Evolutionary conservation across 2,113 vertebrate species (phyloP).

Genomic region (Corythornis vintsioides): DNA sequence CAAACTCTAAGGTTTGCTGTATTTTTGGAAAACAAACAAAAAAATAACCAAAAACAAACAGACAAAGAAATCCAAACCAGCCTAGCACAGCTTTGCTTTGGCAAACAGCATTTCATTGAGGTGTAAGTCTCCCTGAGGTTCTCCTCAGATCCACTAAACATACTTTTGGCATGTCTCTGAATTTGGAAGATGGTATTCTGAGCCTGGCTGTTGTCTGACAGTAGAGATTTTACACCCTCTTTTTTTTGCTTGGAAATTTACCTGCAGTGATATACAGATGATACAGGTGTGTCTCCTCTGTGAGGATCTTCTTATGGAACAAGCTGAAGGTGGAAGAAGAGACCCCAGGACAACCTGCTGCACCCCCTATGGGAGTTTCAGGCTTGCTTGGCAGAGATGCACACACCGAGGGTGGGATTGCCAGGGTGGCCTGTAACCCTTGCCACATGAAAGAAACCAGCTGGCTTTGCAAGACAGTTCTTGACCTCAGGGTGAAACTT

Average conservation of each 20-base stretch:
- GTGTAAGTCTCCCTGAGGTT: neutral
- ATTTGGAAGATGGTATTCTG: neutral
- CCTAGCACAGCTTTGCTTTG: neutral
- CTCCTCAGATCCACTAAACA: neutral
- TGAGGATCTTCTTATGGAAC: neutral
- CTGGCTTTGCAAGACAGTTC: neutral
- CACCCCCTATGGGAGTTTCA: neutral
- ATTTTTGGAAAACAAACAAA: neutral
- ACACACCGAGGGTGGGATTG: neutral
- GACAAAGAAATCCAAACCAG: neutral
- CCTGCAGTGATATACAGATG: neutral
- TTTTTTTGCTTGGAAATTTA: neutral
- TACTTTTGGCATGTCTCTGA: neutral
- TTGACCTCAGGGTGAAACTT: neutral
- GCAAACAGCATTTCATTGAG: neutral
- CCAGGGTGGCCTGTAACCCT: rapidly evolving
- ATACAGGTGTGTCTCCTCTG: rapidly evolving
- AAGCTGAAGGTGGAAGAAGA: neutral
- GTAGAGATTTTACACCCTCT: neutral
- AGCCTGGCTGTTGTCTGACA: neutral
- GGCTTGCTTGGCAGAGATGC: neutral
- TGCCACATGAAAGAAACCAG: neutral
- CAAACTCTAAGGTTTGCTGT: neutral
- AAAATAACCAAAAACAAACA: too few species aligned
- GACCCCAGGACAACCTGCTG: neutral